Base-by-base conservation (phyloP, 2,797 vertebrate genomes). In the Tarsius wallacei region DNA sequence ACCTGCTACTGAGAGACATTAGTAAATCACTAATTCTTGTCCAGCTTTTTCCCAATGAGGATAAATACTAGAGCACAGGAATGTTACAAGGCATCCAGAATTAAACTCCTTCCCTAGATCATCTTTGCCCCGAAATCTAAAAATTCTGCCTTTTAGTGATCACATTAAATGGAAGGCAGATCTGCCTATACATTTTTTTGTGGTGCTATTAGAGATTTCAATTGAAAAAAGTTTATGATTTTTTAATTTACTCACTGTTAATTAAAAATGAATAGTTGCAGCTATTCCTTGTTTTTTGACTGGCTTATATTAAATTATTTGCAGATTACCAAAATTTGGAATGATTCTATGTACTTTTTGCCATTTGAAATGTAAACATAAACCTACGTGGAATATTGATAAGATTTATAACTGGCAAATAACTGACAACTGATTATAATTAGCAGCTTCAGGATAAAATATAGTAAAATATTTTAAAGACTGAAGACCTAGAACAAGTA, bases 261-360 rank as follows among this genome's bases (percentile, higher is more conserved):
- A 71, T 73, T 26, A 51, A 86, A 81, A 95, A 80, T 71, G 17
- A 71, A 19, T 71, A 70, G 73, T 61, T 68, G 24, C n/a, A 90
- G 61, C 31, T 55, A 26, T 68, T 84, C 51, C 59, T 91, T 91
- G 9, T 47, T 90, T 86, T 76, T 80, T 73, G 33, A 71, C 47
- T 86, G 28, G 12, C 81, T 91, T 95, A 55, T 81, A 51, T 86
- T 42, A 71, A 91, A 22, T n/a, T 49, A 9, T 86, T 89, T 57
- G 47, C 26, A 64, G 66, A 82, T 59, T 36, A 63, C 10, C 81
- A 87, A 80, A 70, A 28, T 66, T 74, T 91, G 53, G 70, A 91
- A 87, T 78, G 7, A 87, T 66, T 82, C 26, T 91, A 4, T 51
- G 81, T 74, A 49, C 53, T 57, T 83, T 91, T 91, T 49, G 21